Conservation (phyloP, 2,797 vertebrate species). For the Oreonectes daqikongensis region DNA sequence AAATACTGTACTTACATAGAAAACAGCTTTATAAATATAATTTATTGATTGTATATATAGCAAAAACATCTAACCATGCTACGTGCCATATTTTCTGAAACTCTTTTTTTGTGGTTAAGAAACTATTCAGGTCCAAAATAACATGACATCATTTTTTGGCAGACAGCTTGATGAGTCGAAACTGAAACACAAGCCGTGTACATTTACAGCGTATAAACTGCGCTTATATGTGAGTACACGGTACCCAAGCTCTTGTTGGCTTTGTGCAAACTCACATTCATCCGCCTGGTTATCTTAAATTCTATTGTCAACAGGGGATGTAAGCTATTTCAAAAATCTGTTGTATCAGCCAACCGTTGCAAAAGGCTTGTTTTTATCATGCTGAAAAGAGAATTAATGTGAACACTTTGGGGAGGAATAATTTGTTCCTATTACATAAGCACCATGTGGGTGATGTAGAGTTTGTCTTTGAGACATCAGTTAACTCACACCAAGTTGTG, state of each 20-base stretch:
- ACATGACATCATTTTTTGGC: conserved; percentile 56
- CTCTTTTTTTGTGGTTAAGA: conserved; percentile 14
- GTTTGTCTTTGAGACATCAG: background rate
- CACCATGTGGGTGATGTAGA: conserved; percentile 6
- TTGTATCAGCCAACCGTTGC: background rate
- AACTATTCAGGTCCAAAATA: conserved; percentile 39
- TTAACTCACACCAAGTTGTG: conserved; percentile 14
- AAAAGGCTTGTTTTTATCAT: background rate
- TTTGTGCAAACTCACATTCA: background rate
- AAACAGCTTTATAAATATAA: too few relatives aligned
- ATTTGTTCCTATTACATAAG: conserved; percentile 11
- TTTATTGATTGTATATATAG: background rate
- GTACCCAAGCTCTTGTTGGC: conserved; percentile 53
- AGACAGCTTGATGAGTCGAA: conserved; percentile 61
- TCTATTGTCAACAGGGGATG: too few relatives aligned
- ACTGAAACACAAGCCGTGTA: conserved; percentile 60
- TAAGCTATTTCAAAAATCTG: conserved; percentile 4
- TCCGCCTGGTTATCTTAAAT: background rate
- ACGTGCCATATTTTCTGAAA: background rate
- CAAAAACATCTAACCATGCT: conserved; percentile 5
- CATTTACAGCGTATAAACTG: conserved; percentile 34
- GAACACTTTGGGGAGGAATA: background rate
- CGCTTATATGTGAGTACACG: conserved; percentile 47
- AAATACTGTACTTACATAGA: too few relatives aligned
- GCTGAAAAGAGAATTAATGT: background rate